phyloP scores from a whole-genome alignment of 2,888 invertebrate species.

The Micropterix aruncella region DNA sequence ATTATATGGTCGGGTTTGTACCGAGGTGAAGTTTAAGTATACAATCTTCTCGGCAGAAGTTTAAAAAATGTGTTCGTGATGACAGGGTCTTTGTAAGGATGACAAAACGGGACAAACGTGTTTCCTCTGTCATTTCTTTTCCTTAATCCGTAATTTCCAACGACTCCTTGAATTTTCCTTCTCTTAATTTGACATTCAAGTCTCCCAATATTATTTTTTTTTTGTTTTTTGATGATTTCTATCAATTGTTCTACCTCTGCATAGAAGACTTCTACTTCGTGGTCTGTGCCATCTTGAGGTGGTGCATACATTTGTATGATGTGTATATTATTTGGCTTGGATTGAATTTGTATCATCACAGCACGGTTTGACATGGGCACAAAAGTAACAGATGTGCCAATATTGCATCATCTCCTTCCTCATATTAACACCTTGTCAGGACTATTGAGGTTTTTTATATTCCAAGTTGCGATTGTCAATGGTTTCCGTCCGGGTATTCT shows the following conservation, averaged over 20 bases:
- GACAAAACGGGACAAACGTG: neutral
- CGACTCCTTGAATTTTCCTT: neutral
- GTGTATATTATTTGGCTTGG: neutral
- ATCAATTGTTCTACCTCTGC: neutral
- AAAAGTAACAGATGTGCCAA: too few species aligned
- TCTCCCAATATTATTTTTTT: neutral
- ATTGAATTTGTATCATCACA: neutral
- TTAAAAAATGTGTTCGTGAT: neutral
- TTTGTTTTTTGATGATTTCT: neutral
- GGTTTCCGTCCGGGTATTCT: too few species aligned
- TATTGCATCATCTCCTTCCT: too few species aligned
- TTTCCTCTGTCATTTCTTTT: neutral
- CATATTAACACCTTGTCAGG: too few species aligned
- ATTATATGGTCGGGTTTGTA: too few species aligned
- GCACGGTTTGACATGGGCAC: too few species aligned
- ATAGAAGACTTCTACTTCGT: neutral
- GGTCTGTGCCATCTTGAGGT: neutral
- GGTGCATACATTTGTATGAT: neutral
- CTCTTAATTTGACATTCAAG: neutral
- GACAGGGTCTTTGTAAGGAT: too few species aligned
- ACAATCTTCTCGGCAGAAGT: neutral
- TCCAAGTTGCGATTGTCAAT: too few species aligned
- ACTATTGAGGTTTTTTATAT: too few species aligned
- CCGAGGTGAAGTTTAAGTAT: neutral
- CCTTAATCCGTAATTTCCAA: neutral